phyloP scores from a whole-genome alignment of 2,113 vertebrate genomes.

The Butorides virescens region DNA sequence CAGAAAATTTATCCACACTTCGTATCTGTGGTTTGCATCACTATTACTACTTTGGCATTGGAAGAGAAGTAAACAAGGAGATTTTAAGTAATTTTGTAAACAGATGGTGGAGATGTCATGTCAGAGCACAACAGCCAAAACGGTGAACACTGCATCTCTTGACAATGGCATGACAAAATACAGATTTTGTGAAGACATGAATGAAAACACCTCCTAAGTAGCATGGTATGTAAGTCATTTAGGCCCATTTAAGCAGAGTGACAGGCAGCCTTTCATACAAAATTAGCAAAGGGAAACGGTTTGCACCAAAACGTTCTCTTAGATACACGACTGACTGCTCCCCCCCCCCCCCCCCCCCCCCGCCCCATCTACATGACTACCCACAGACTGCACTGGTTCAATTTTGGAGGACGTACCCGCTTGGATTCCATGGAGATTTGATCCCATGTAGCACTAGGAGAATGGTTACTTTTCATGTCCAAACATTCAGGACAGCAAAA shows the following conservation, averaged over 20 bases:
- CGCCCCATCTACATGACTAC: fast-evolving
- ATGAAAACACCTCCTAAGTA: not conserved
- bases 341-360: not conserved
- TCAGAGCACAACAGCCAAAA: not conserved
- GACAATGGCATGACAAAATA: not conserved
- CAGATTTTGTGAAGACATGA: not conserved
- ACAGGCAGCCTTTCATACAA: not conserved
- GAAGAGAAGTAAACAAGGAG: not conserved
- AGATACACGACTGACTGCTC: not conserved
- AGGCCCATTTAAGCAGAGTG: not conserved
- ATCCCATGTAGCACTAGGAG: not conserved
- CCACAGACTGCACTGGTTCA: not conserved
- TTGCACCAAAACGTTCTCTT: not conserved
- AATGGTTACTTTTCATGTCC: not conserved
- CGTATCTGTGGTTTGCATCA: not conserved
- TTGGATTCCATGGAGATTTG: not conserved
- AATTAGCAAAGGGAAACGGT: not conserved
- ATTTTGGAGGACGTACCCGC: not conserved
- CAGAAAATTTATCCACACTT: not conserved
- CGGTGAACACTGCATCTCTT: not conserved
- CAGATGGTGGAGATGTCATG: not conserved
- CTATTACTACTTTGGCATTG: not conserved
- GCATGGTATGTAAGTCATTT: not conserved
- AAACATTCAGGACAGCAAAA: not conserved
- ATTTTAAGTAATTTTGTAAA: not conserved